Evolutionary conservation across 2,113 vertebrate species (phyloP), one percentile per base, ranked within the genome.

Genomic region (Pitta sordida): DNA sequence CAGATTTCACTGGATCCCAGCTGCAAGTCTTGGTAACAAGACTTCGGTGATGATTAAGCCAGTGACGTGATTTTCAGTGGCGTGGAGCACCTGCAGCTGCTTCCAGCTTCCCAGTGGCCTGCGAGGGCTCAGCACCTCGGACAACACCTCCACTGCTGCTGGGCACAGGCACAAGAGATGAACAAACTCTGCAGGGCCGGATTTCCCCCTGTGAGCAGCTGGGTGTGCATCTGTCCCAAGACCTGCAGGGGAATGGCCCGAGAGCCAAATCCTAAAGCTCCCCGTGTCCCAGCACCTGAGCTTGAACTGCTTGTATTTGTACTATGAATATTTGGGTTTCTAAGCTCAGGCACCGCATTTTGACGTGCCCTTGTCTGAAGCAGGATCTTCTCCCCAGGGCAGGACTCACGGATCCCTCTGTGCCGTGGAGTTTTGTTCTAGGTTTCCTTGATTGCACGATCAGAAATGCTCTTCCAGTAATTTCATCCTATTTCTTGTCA

Each of bases 101-200:
- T 55, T 22, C n/a, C 83, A 27, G 55, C 75, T 60, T 37, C 68
- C 3, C 71, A 7, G 2, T 52, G 96, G 55, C 92, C 93, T 22
- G 71, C 6, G n/a, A 86, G 88, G 75, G 24, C 93, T 96, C 94
- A 94, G 91, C 94, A 94, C 94, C 96, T 96, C 95, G 93, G 95
- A 96, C 94, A 96, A 94, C 91, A 94, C 84, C 93, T 87, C 79
- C 20, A 10, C 27, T 12, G 5, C 2, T 20, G 10, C 2, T 2
- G 26, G 24, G 52, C 52, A 17, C 30, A 4, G 60, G 3, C 2
- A 10, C 12, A 41, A 41, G 1, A 6, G 22, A 13, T 0, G 41
- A 44, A 11, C 5, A 8, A 13, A 6, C 4, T 19, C n/a, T 37
- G 23, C 1, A 1, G 8, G 62, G 3, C 0, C 30, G 22, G 65